Percentiles rank a stretch among this genome's conserved stretches.
phyloP scores from a whole-genome alignment of 2,113 vertebrate species.

The Anoura caudifer region DNA sequence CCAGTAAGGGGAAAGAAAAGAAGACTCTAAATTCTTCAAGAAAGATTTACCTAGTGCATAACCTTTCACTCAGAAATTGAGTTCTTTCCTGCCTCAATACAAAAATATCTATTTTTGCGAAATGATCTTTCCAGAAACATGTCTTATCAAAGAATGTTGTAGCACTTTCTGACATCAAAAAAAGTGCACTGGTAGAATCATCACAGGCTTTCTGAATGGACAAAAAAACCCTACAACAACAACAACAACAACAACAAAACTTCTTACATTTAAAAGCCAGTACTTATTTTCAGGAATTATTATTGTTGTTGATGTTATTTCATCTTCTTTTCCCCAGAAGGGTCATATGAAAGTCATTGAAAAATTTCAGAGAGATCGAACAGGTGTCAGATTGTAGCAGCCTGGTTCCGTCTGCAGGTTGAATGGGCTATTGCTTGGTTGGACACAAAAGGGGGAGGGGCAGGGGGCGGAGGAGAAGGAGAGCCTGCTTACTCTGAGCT shows the following conservation, averaged over 20 bases:
- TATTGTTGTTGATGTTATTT: not conserved
- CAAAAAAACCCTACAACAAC: not conserved
- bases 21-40: slow-evolving; percentile 65
- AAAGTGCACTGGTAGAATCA: not conserved
- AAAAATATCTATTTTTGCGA: slow-evolving; percentile 32
- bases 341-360: not conserved
- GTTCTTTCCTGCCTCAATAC: slow-evolving; percentile 37
- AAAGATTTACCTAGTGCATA: slow-evolving; percentile 72
- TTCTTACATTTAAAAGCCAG: not conserved
- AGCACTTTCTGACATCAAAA: slow-evolving; percentile 28
- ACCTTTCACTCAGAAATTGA: slow-evolving; percentile 54
- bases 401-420: not conserved
- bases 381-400: not conserved
- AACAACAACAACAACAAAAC: not conserved
- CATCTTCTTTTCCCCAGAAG: not conserved
- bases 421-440: not conserved
- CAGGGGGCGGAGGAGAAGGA: not conserved
- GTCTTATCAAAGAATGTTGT: slow-evolving; percentile 17
- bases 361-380: not conserved
- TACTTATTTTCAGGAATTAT: not conserved
- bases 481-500: not conserved
- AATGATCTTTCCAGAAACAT: slow-evolving; percentile 36
- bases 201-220: not conserved
- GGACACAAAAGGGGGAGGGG: not conserved
- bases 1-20: slow-evolving; percentile 62